Base-by-base conservation (phyloP, 1,140 invertebrate species). In the Fopius arisanus region DNA sequence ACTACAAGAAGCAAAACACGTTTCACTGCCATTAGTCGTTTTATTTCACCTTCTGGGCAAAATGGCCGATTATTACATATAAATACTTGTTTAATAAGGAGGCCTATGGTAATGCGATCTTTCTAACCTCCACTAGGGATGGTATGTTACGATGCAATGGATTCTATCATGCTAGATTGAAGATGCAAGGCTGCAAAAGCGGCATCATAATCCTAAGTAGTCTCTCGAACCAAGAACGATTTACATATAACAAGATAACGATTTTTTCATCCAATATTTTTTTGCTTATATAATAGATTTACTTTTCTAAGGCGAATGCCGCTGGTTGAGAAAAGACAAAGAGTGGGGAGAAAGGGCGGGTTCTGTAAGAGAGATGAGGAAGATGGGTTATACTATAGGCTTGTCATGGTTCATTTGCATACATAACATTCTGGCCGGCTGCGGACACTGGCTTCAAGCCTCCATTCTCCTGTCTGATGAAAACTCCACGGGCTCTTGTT, bases 341-440 rank as follows among this genome's bases (percentile, higher is more conserved):
- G 70, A 72, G 67, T 28, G 29, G 72, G 69, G 43, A n/a, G n/a
- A 67, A 67, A 74, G 62, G 74, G 75, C 75, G 68, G 70, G 72
- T 33, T 62, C 78, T 43, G 51, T 48, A 68, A 75, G 74, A 26
- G 70, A 66, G 72, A 71, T 66, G 70, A 71, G 41, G 70, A 76
- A 78, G 74, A 66, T 66, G 41, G 74, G 75, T 72, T 81, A 81
- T 79, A 77, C 79, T 82, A 81, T 81, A 85, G 81, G 84, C 81
- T 81, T 82, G 82, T 87, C 84, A 83, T 81, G 31, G 74, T 80
- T 88, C 82, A 87, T 88, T 88, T 88, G 86, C 87, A 88, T 87
- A 86, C 85, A 87, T 87, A 88, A 87, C 85, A 86, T 87, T 88
- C 85, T 86, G 87, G 80, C 86, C 82, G 84, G 84, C 84, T 85